Evolutionary conservation across 1,140 invertebrate species (phyloP), one percentile per base, ranked within the genome.

Genomic region (Drosophila albomicans): DNA sequence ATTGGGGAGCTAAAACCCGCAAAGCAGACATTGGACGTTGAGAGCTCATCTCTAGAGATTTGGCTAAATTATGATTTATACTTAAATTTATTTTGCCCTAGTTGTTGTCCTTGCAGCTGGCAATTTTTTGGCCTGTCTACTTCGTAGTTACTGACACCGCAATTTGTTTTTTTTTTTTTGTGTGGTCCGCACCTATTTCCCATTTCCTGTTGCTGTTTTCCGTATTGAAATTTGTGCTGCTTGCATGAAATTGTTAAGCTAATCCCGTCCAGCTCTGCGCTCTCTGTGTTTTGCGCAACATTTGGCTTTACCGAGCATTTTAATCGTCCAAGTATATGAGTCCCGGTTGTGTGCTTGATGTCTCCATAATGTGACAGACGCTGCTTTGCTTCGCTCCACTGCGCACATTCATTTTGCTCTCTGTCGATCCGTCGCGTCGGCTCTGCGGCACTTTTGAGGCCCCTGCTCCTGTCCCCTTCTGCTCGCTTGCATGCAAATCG

Each of bases 1-100:
- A 15, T 49, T 25, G 32, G 32, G 32, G 35, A 43, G 28, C 41
- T 15, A 46, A 30, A 69, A 45, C 54, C 75, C 58, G 57, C 67
- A 82, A 32, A 56, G 35, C 52, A 56, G 35, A 51, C 43, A 77
- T 48, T 58, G 59, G 41, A 72, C 66, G 85, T 78, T 81, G 85
- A 89, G 84, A 85, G 85, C 81, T 89, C 81, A 85, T 89, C 85
- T 81, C 85, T 51, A 66, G 85, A 85, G 85, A 89, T 79, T 89
- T 85, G 81, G 68, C 85, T 85, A 89, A 89, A 89, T 89, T 89
- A 89, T 89, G 85, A 89, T 89, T 89, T 89, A 89, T 89, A 81
- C 66, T 54, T 79, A 66, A 72, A 89, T 85, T 85, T 81, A 81
- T 73, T 63, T 66, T 62, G 38, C 62, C 63, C 46, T 51, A 62